phyloP scores from a whole-genome alignment of 2,113 vertebrate genomes.

The Patagioenas fasciata region DNA sequence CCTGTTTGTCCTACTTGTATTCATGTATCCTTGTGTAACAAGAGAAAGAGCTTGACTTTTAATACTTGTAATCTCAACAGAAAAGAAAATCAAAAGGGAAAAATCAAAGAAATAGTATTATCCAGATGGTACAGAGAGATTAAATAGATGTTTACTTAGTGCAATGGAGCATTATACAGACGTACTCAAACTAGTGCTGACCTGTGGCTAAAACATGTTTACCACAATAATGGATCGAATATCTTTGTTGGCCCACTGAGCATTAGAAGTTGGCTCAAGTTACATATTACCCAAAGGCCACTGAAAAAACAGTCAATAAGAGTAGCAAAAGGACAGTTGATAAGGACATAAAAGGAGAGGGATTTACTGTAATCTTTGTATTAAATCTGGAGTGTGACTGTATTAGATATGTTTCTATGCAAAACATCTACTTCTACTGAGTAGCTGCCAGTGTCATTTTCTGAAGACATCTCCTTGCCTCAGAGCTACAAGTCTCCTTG shows the following conservation, averaged over 20 bases:
- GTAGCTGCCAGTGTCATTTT: neutral
- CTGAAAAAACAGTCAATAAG: neutral
- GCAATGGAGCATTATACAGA: neutral
- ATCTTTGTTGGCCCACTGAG: neutral
- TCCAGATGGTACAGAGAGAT: slow-evolving; percentile 42
- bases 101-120: slow-evolving; percentile 18
- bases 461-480: neutral
- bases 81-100: slow-evolving; percentile 5
- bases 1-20: neutral
- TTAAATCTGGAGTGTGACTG: neutral
- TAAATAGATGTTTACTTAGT: slow-evolving; percentile 33
- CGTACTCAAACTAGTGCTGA: slow-evolving; percentile 14
- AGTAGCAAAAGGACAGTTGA: neutral
- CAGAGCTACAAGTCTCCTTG: neutral
- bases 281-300: neutral
- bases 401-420: neutral
- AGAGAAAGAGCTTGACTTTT: slow-evolving; percentile 4
- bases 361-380: neutral
- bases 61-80: neutral
- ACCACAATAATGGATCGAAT: neutral
- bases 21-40: neutral
- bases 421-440: neutral
- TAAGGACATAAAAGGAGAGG: neutral
- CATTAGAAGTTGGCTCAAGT: neutral
- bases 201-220: neutral